A percentile compares a stretch with the other conserved stretches of the same genome.
These are phyloP conservation scores for Copidosoma aretas DNA, from an alignment of 2,888 invertebrate species.

Conservation along the genomic window DNA sequence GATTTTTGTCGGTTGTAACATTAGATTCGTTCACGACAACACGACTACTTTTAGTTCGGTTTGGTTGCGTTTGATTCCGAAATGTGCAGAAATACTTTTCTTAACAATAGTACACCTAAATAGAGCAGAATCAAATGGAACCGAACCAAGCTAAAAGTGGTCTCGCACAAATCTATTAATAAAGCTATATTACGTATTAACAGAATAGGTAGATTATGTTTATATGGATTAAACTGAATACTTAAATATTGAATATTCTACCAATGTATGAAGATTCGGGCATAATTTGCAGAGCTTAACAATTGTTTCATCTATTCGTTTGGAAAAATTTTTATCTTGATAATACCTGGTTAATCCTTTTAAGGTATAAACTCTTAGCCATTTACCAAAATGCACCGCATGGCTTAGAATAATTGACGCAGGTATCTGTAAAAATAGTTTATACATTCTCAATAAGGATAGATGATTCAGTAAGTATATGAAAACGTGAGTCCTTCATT, in stretches of 20 bases:
- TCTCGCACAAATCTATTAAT: too few relatives aligned
- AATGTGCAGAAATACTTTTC: too few relatives aligned
- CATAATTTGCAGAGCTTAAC: slow-evolving; percentile 74
- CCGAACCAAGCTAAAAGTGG: too few relatives aligned
- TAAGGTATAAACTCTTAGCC: slow-evolving; percentile 73
- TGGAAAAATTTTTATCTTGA: slow-evolving; percentile 72
- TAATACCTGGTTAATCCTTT: slow-evolving; percentile 72
- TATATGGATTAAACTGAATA: slow-evolving; percentile 10
- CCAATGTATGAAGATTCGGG: slow-evolving; percentile 72
- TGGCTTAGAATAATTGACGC: slow-evolving; percentile 51
- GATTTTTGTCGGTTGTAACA: too few relatives aligned
- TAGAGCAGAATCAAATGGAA: too few relatives aligned
- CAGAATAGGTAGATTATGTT: slow-evolving; percentile 13
- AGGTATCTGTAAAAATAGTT: slow-evolving; percentile 46
- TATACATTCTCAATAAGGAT: slow-evolving; percentile 9
- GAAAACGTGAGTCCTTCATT: too few relatives aligned
- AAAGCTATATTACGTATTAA: background rate
- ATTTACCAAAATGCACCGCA: slow-evolving; percentile 58
- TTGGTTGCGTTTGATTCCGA: too few relatives aligned
- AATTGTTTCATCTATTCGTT: slow-evolving; percentile 74
- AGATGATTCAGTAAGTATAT: background rate
- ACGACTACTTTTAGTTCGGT: too few relatives aligned
- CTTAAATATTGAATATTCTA: slow-evolving; percentile 56
- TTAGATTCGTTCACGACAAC: too few relatives aligned
- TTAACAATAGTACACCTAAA: too few relatives aligned